Conservation (phyloP, 2,888 invertebrate genomes). For the Eupithecia inturbata region DNA sequence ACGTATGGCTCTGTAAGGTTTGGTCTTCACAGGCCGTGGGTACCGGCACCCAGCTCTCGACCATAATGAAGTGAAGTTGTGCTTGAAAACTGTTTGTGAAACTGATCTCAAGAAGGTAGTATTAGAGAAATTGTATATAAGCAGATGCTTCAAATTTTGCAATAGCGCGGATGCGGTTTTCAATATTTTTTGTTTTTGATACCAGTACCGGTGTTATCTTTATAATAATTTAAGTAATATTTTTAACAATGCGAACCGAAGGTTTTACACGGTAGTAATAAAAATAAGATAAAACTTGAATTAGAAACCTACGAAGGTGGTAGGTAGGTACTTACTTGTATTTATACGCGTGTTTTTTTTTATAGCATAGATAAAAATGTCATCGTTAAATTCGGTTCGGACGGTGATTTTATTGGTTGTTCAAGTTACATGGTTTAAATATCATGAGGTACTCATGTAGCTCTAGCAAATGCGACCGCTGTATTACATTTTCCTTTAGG, state of each 20-base stretch:
- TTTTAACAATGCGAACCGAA: background rate
- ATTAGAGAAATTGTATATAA: constrained; percentile 42
- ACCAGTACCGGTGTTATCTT: constrained; percentile 36
- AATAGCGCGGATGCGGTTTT: constrained; percentile 36
- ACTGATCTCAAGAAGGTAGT: constrained; percentile 66
- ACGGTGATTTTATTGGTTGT: background rate
- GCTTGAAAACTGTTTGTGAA: constrained; percentile 56
- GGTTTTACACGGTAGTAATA: background rate
- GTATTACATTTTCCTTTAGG: too few species aligned
- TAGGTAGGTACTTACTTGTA: background rate
- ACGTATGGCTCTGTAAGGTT: constrained; percentile 60
- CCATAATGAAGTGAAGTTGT: constrained; percentile 68
- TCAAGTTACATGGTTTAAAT: background rate
- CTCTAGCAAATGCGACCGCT: too few species aligned
- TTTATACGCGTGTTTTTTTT: background rate
- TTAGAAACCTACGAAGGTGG: background rate
- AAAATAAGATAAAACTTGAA: background rate
- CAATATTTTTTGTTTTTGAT: constrained; percentile 34
- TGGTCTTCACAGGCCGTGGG: constrained; percentile 47
- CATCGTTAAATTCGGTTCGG: background rate
- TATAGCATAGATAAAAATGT: background rate
- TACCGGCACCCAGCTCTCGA: constrained; percentile 15
- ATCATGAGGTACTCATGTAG: too few species aligned
- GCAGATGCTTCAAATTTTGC: constrained; percentile 22
- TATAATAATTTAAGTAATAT: constrained; percentile 26